These are phyloP conservation scores for Clarias batrachus DNA, from an alignment of 2,113 vertebrate genomes.

Conservation along the genomic window DNA sequence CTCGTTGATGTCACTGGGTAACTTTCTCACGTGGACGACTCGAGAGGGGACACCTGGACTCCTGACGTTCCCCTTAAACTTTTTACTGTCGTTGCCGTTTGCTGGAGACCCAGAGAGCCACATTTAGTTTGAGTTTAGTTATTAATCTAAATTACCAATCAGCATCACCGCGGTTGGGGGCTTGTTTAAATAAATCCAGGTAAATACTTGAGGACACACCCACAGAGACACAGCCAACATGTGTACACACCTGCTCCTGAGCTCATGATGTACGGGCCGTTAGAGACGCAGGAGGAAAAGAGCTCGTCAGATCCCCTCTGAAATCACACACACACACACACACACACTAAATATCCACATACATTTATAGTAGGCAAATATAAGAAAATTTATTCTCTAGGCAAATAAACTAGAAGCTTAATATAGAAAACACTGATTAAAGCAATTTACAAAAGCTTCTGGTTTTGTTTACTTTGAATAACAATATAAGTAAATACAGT, in stretches of 20 bases:
- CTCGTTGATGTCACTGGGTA: constrained; percentile 91
- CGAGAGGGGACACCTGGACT: constrained; percentile 86
- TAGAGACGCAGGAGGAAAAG: constrained; percentile 94
- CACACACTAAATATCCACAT: background rate
- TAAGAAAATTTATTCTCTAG: too few species aligned
- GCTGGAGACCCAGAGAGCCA: constrained; percentile 70
- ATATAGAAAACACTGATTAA: too few species aligned
- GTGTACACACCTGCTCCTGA: constrained; percentile 73
- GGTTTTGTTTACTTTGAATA: too few species aligned
- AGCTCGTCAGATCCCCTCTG: constrained; percentile 99
- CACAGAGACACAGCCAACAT: background rate
- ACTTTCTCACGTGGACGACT: constrained; percentile 92
- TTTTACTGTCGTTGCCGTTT: constrained; percentile 99
- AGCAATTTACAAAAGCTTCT: too few species aligned
- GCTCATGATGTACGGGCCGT: constrained; percentile 99
- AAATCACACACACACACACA: constrained; percentile 39
- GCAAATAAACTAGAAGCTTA: too few species aligned
- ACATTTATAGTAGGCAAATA: too few species aligned
- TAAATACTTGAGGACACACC: background rate
- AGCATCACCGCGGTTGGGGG: background rate
- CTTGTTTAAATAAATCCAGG: background rate
- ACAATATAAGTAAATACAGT: too few species aligned
- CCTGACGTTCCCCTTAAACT: constrained; percentile 93
- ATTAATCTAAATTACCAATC: background rate
- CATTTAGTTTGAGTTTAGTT: background rate